phyloP scores from a whole-genome alignment of 2,797 vertebrate species.

The Huso huso region DNA sequence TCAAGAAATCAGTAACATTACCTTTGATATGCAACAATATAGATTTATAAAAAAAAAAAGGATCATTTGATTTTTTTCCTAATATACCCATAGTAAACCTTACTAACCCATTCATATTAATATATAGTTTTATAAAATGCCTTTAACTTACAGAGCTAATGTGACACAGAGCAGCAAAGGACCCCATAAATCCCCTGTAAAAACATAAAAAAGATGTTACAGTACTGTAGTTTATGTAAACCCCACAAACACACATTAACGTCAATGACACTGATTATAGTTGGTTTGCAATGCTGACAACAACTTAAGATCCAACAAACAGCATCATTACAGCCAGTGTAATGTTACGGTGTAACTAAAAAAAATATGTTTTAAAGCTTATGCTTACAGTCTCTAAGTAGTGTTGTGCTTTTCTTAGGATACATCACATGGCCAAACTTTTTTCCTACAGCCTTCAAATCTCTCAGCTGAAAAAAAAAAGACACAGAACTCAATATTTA shows the following conservation, averaged over 20 bases:
- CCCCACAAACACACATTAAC: conserved; percentile 7
- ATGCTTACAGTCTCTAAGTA: conserved; percentile 85
- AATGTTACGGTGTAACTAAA: background rate
- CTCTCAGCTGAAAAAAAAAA: conserved; percentile 71
- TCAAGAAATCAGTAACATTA: background rate
- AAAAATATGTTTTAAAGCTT: background rate
- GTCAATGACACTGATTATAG: background rate
- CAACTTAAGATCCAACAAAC: too few relatives aligned
- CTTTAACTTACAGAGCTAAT: conserved; percentile 76
- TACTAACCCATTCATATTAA: background rate
- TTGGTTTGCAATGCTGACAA: too few relatives aligned
- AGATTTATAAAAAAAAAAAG: background rate
- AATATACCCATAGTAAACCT: background rate
- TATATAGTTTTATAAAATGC: background rate
- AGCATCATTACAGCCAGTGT: too few relatives aligned
- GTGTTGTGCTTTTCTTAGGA: conserved; percentile 78
- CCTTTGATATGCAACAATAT: background rate
- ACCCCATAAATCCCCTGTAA: conserved; percentile 91
- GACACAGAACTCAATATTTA: background rate
- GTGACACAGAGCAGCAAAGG: conserved; percentile 89
- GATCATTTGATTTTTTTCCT: background rate
- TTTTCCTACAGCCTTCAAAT: conserved; percentile 87
- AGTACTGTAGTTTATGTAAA: too few relatives aligned
- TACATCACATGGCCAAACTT: conserved; percentile 96
- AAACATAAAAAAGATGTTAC: background rate